Percentiles rank a stretch among this genome's conserved stretches.
These are phyloP conservation scores for Alosa sapidissima DNA, from an alignment of 2,797 vertebrate species.

Conservation along the genomic window DNA sequence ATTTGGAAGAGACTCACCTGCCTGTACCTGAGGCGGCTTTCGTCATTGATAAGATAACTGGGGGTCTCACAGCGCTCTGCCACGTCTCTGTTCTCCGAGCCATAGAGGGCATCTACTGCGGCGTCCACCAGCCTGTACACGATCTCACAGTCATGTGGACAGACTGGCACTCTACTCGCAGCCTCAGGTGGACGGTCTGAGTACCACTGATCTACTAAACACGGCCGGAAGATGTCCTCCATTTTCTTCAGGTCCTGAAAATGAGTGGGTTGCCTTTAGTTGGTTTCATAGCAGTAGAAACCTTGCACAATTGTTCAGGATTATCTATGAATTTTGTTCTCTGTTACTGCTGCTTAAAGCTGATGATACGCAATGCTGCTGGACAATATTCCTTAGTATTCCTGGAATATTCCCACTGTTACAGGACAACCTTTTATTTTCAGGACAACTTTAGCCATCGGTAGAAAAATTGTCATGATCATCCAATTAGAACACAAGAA, in stretches of 20 bases:
- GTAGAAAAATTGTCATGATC: no score
- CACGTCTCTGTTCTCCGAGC: constrained; percentile 32
- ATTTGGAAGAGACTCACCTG: constrained; percentile 44
- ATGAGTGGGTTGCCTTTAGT: not conserved
- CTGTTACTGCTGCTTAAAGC: no score
- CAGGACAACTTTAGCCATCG: no score
- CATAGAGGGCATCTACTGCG: constrained; percentile 49
- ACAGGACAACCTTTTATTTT: no score
- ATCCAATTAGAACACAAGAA: no score
- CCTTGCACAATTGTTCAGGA: not conserved
- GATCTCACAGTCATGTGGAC: constrained; percentile 49
- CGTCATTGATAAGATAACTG: constrained; percentile 46
- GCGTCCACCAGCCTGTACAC: constrained; percentile 50
- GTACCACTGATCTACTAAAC: constrained; percentile 58
- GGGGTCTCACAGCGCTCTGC: constrained; percentile 48
- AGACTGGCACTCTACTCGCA: constrained; percentile 44
- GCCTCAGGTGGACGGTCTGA: constrained; percentile 36
- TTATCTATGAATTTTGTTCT: no score
- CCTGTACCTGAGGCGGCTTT: constrained; percentile 53
- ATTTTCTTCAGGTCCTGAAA: constrained; percentile 40
- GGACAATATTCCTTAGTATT: no score
- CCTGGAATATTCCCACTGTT: no score
- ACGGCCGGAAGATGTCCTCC: constrained; percentile 41
- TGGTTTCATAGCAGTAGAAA: not conserved
- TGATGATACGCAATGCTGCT: no score